A percentile compares a stretch with the other conserved stretches of the same genome.
These are phyloP conservation scores for Sarcophaga peregrina DNA, from an alignment of 1,140 invertebrate genomes.

Conservation along the genomic window DNA sequence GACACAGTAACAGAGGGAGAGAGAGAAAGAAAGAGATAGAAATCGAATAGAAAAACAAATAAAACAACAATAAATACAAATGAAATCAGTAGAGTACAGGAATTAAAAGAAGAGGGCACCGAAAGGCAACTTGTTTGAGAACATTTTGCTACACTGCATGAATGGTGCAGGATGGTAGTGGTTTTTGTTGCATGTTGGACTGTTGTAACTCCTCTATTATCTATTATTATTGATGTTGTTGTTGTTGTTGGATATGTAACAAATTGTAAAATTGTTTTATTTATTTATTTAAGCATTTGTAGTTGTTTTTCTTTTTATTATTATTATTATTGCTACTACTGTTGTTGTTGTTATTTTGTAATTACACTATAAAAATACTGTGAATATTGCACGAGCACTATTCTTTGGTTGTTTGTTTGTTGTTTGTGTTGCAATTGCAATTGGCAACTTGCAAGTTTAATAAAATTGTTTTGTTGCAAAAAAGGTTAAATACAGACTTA, in stretches of 20 bases:
- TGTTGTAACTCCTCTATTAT: not conserved
- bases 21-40: too few relatives aligned
- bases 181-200: conserved; percentile 2
- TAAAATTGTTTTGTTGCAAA: not conserved
- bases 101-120: too few relatives aligned
- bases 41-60: not conserved
- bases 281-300: not conserved
- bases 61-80: not conserved
- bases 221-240: not conserved
- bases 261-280: conserved; percentile 5
- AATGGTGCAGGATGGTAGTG: not conserved
- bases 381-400: not conserved
- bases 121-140: too few relatives aligned
- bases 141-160: too few relatives aligned
- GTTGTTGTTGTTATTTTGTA: conserved; percentile 11
- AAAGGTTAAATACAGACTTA: too few relatives aligned
- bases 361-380: not conserved
- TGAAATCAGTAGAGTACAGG: not conserved
- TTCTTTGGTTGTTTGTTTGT: not conserved
- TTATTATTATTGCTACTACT: too few relatives aligned
- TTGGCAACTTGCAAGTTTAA: not conserved
- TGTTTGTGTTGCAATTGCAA: not conserved
- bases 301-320: too few relatives aligned
- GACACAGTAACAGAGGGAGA: too few relatives aligned
- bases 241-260: not conserved